Base-by-base conservation (phyloP, 2,888 invertebrate genomes). In the Lepas anatifera region DNA sequence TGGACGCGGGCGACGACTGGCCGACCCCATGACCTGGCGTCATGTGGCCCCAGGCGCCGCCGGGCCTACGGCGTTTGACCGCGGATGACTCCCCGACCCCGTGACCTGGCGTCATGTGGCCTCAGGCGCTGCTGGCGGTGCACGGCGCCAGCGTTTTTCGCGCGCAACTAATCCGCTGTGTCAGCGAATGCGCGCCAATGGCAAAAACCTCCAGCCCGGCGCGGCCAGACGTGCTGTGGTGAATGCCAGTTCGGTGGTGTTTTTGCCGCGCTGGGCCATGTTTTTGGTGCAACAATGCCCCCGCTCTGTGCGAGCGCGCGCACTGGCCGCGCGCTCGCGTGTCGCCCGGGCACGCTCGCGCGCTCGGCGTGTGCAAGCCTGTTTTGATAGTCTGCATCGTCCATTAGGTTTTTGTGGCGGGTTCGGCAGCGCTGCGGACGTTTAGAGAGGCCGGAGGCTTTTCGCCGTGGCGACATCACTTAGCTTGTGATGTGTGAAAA, bases 361-460 rank as follows among this genome's bases (percentile, higher is more conserved):
- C 22, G 25, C 58, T 22, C 32, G 32, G 58, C 58, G 18, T 22
- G 22, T 32, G 32, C 32, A 58, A 35, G 58, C 35, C 58, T 58
- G 58, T 58, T 58, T 58, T 58, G 58, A 58, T 58, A 58, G 58
- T 35, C 58, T 58, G 58, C 58, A 58, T 35, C 32, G 58, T 58
- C 58, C 58, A 58, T 58, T 58, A 58, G 6, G 58, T 58, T 58
- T 58, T 58, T 58, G 58, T n/a, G 27, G 3, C n/a, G n/a, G n/a
- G n/a, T n/a, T n/a, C n/a, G n/a, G n/a, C n/a, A n/a, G n/a, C n/a
- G n/a, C n/a, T 13, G 32, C 35, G 35, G 22, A 32, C 58, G 35
- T 58, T 35, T 35, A 58, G 58, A 32, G 22, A 8, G 35, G 32
- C 58, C 35, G 32, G 58, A 58, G 22, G 58, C 18, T 22, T 3